These are phyloP conservation scores for Oryzias melastigma DNA, from an alignment of 2,113 vertebrate genomes.

Conservation along the genomic window DNA sequence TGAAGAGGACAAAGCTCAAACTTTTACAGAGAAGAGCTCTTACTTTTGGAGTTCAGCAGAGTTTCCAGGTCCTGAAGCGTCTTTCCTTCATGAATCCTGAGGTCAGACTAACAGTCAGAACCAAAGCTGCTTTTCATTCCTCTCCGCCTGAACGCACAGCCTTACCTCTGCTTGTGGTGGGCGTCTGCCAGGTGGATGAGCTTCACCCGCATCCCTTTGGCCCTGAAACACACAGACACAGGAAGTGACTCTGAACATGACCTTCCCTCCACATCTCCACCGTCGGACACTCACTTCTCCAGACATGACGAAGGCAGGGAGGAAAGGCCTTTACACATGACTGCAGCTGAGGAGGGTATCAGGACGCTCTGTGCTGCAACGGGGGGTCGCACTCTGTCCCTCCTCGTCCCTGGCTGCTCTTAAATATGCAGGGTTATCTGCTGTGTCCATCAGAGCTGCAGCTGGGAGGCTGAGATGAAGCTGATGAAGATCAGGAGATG, in stretches of 20 bases:
- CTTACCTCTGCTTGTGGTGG: constrained; percentile 69
- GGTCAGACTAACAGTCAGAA: constrained; percentile 4
- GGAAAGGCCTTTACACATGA: constrained; percentile 75
- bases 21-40: not conserved
- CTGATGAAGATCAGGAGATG: not conserved
- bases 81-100: constrained; percentile 60
- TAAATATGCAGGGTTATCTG: no score
- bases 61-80: constrained; percentile 62
- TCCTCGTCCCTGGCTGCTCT: not conserved
- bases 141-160: not conserved
- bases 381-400: not conserved
- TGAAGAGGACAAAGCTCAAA: no score
- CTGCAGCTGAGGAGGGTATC: not conserved
- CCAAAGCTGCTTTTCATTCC: not conserved
- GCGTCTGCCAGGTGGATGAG: constrained; percentile 68
- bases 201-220: constrained; percentile 74
- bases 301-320: constrained; percentile 71
- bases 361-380: not conserved
- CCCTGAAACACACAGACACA: constrained; percentile 60
- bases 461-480: constrained; percentile 7
- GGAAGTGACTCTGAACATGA: not conserved
- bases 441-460: no score
- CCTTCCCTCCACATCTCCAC: not conserved
- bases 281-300: constrained; percentile 64
- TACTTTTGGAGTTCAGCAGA: constrained; percentile 67